Conservation (phyloP, 1,140 invertebrate genomes). For the Microplitis demolitor region DNA sequence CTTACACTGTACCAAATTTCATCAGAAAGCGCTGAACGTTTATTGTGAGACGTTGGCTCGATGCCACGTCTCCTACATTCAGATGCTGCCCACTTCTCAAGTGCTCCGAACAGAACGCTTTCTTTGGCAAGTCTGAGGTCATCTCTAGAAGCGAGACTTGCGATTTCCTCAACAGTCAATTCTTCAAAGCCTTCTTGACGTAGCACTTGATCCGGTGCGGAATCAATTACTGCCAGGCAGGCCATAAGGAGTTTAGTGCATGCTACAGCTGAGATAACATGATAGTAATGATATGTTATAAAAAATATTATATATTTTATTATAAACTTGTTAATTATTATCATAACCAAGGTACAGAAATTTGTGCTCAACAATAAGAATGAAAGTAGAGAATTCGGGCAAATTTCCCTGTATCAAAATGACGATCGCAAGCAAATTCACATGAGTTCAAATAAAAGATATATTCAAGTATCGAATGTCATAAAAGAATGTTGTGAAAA, state of each 20-base stretch:
- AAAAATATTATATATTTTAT: background rate
- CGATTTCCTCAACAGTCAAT: conserved; percentile 65
- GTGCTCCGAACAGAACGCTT: conserved; percentile 63
- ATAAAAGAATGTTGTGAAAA: too few relatives aligned
- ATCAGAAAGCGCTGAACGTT: conserved; percentile 66
- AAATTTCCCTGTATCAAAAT: too few relatives aligned
- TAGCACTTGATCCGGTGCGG: conserved; percentile 66
- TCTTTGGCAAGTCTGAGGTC: conserved; percentile 65
- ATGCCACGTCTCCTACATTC: conserved; percentile 69
- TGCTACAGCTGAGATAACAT: conserved; percentile 43
- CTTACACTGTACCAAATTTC: conserved; percentile 69
- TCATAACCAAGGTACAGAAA: too few relatives aligned
- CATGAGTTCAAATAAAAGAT: too few relatives aligned
- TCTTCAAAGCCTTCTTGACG: conserved; percentile 71
- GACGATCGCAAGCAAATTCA: too few relatives aligned
- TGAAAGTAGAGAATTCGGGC: too few relatives aligned
- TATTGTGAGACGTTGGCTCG: conserved; percentile 67
- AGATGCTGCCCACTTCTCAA: conserved; percentile 71
- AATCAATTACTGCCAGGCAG: conserved; percentile 68
- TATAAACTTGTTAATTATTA: too few relatives aligned
- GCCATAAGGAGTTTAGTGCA: conserved; percentile 67
- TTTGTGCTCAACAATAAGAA: too few relatives aligned
- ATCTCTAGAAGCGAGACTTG: conserved; percentile 67
- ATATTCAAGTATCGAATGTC: too few relatives aligned
- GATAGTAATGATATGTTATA: background rate